Evolutionary conservation across 2,888 invertebrate genomes (phyloP).

Genomic region (Diarsia brunnea): DNA sequence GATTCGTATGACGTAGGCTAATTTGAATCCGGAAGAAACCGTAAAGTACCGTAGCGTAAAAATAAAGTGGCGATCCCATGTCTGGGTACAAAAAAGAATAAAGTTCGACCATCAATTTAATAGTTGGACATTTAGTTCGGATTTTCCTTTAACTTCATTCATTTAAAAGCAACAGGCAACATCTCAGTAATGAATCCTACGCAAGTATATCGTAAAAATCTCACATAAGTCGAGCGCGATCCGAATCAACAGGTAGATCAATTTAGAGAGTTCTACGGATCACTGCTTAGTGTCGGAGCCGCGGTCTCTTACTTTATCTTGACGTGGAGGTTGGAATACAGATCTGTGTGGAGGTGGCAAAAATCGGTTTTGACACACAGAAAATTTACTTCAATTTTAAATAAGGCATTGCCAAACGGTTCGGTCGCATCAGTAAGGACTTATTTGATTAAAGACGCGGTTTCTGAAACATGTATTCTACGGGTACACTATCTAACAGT

Average conservation of each 20-base stretch:
- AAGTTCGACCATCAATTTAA: background rate
- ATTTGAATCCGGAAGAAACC: no score
- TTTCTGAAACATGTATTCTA: no score
- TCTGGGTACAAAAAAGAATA: no score
- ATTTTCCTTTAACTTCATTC: background rate
- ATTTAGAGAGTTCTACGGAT: conserved; percentile 61
- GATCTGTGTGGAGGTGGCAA: conserved; percentile 13
- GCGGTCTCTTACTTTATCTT: conserved; percentile 52
- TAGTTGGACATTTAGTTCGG: background rate
- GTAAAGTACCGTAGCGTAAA: no score
- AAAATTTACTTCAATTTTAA: background rate
- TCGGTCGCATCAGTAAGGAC: no score
- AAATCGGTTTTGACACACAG: background rate
- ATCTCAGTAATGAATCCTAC: conserved; percentile 38
- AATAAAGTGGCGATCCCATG: no score
- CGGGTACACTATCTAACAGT: no score
- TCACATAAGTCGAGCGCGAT: conserved; percentile 43
- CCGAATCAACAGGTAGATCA: conserved; percentile 69
- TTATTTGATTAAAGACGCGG: no score
- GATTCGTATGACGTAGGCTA: no score
- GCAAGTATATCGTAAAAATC: conserved; percentile 39
- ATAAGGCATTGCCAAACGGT: background rate
- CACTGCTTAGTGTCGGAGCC: conserved; percentile 57
- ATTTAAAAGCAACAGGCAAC: conserved; percentile 51
- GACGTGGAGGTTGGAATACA: conserved; percentile 13